Evolutionary conservation across 1,140 invertebrate genomes (phyloP).

Genomic region (Caerostris extrusa): DNA sequence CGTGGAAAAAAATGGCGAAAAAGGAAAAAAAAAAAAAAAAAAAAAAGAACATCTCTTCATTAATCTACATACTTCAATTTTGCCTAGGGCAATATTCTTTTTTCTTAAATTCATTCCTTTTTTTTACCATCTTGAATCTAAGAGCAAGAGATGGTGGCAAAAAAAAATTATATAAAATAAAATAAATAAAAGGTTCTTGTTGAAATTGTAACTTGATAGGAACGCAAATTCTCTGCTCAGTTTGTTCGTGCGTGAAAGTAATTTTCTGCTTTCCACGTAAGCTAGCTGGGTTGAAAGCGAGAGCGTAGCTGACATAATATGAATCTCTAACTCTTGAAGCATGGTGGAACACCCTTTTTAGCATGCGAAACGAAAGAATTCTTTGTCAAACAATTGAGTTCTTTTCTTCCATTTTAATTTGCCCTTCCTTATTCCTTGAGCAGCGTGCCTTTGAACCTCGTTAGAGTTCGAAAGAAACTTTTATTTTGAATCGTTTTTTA

Average conservation of each 20-base stretch:
- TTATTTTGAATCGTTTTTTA: neutral
- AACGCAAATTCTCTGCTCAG: conserved; percentile 36
- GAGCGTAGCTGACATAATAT: conserved; percentile 7
- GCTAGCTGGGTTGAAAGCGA: neutral
- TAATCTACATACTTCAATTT: conserved; percentile 33
- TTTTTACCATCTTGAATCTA: no score
- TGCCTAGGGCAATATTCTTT: neutral
- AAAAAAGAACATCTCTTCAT: neutral
- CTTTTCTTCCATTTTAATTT: conserved; percentile 28
- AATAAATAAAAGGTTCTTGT: neutral
- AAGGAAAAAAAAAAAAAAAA: no score
- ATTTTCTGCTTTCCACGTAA: conserved; percentile 26
- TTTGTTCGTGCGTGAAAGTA: conserved; percentile 40
- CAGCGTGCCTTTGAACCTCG: neutral
- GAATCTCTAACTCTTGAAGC: conserved; percentile 37
- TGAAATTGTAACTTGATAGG: conserved; percentile 68
- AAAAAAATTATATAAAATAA: neutral
- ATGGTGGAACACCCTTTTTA: conserved; percentile 23
- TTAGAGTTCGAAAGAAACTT: neutral
- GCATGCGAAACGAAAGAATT: neutral
- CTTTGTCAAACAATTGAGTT: conserved; percentile 44
- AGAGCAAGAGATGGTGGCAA: neutral
- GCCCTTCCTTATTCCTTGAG: neutral
- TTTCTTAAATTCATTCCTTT: no score
- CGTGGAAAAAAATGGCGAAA: no score